These are phyloP conservation scores for Propsilocerus akamusi DNA, from an alignment of 1,140 invertebrate genomes.

Conservation along the genomic window DNA sequence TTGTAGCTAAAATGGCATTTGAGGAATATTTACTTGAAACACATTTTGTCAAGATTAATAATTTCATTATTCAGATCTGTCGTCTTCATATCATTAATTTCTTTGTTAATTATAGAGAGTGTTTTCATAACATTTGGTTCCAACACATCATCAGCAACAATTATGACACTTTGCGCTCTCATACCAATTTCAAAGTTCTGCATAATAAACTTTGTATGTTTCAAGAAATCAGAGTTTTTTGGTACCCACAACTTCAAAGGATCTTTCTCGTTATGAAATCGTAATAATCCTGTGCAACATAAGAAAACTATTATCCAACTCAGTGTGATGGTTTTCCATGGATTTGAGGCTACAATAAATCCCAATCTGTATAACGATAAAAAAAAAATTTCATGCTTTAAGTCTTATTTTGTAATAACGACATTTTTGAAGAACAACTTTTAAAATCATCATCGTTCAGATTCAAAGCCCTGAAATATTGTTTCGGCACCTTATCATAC, in stretches of 20 bases:
- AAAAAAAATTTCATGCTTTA: too few species aligned
- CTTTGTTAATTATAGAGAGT: slow-evolving; percentile 19
- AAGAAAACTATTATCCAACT: neutral
- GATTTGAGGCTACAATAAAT: neutral
- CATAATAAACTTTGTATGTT: slow-evolving; percentile 51
- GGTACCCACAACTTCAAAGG: slow-evolving; percentile 56
- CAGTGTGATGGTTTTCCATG: neutral
- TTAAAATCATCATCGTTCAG: too few species aligned
- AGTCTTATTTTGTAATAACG: too few species aligned
- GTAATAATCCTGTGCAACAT: slow-evolving; percentile 25
- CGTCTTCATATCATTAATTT: slow-evolving; percentile 20
- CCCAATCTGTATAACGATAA: neutral
- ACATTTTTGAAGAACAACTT: too few species aligned
- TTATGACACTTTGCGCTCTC: slow-evolving; percentile 36
- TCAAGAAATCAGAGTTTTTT: slow-evolving; percentile 41
- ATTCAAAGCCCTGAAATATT: too few species aligned
- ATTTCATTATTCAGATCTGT: slow-evolving; percentile 12
- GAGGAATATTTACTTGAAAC: slow-evolving; percentile 10
- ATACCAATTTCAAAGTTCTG: slow-evolving; percentile 41
- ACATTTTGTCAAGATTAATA: slow-evolving; percentile 5
- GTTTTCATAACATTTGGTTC: slow-evolving; percentile 28
- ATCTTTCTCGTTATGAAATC: slow-evolving; percentile 40
- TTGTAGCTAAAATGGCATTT: slow-evolving; percentile 6
- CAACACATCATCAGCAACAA: slow-evolving; percentile 45
- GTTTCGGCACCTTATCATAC: too few species aligned